phyloP scores from a whole-genome alignment of 2,113 vertebrate genomes.

The Phrynocephalus versicolor region DNA sequence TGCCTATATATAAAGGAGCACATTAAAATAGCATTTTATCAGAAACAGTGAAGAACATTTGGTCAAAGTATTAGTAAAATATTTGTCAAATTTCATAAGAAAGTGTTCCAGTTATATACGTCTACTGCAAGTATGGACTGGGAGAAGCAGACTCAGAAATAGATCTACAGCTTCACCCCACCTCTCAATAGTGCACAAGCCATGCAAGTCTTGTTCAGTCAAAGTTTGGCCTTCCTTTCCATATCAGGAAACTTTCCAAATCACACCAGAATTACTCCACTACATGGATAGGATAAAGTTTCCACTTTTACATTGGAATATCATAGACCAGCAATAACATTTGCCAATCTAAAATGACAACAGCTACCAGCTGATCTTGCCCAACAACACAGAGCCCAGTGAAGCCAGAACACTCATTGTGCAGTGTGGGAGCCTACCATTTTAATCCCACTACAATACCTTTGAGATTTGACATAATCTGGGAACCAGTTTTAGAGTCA shows the following conservation, averaged over 20 bases:
- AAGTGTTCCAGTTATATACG: background rate
- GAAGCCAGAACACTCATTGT: background rate
- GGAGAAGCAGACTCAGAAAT: background rate
- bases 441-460: background rate
- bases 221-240: background rate
- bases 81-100: background rate
- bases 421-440: background rate
- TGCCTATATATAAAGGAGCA: conserved; percentile 10
- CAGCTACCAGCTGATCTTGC: no score
- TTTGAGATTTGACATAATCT: background rate
- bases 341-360: no score
- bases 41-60: background rate
- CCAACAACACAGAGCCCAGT: no score
- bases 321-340: no score
- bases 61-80: background rate
- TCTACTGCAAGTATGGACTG: background rate
- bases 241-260: background rate
- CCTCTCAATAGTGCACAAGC: background rate
- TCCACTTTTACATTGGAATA: no score
- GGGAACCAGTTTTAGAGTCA: background rate
- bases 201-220: background rate
- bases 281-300: no score
- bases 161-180: no score
- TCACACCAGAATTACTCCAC: no score
- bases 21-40: background rate